A percentile compares a stretch with the other conserved stretches of the same genome.
phyloP scores from a whole-genome alignment of 2,888 invertebrate species.

The Patella caerulea region DNA sequence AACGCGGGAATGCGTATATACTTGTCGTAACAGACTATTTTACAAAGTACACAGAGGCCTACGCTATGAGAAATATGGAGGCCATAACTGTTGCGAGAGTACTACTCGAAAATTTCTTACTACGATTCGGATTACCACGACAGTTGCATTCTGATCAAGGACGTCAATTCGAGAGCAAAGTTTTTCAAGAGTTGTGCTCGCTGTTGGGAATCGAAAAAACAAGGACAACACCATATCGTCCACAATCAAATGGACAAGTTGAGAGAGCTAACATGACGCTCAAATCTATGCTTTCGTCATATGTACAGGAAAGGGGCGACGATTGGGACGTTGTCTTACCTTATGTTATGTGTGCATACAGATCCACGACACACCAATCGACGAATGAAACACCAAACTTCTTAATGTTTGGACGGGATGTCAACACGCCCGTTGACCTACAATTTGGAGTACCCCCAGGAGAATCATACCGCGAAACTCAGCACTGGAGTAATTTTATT shows the following conservation, averaged over 20 bases:
- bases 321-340: slow-evolving; percentile 36
- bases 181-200: slow-evolving; percentile 31
- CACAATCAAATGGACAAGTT: slow-evolving; percentile 36
- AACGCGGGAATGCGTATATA: slow-evolving; percentile 31
- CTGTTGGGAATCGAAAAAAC: slow-evolving; percentile 35
- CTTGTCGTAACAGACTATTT: slow-evolving; percentile 37
- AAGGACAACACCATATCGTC: slow-evolving; percentile 35
- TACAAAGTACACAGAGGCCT: slow-evolving; percentile 36
- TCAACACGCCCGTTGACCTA: slow-evolving; percentile 22
- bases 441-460: slow-evolving; percentile 9
- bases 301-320: slow-evolving; percentile 25
- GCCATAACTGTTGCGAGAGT: slow-evolving; percentile 31
- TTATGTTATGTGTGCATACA: slow-evolving; percentile 29
- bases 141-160: slow-evolving; percentile 35
- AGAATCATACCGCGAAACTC: slow-evolving; percentile 5
- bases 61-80: slow-evolving; percentile 33
- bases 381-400: slow-evolving; percentile 26
- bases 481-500: slow-evolving; percentile 8
- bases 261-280: slow-evolving; percentile 36
- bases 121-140: slow-evolving; percentile 32
- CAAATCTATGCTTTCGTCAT: slow-evolving; percentile 28
- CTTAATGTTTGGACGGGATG: slow-evolving; percentile 28
- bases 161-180: slow-evolving; percentile 29
- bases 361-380: slow-evolving; percentile 26
- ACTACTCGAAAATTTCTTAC: slow-evolving; percentile 26